phyloP scores from a whole-genome alignment of 2,888 invertebrate genomes.

The Ichneumoninae sp. region DNA sequence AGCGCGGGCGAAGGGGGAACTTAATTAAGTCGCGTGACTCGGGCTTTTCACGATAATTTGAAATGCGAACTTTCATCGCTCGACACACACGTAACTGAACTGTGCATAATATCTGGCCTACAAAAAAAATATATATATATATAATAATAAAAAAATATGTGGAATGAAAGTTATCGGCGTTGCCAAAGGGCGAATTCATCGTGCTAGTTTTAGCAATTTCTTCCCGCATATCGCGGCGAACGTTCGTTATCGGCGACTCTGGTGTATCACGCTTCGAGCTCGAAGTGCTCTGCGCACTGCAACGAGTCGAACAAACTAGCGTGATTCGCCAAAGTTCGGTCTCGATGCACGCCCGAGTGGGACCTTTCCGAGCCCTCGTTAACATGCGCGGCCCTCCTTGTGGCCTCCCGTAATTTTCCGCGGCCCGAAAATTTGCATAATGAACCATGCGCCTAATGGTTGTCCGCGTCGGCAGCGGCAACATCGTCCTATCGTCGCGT shows the following conservation, averaged over 20 bases:
- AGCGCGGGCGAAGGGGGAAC: no score
- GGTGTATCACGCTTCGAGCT: background rate
- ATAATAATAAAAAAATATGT: background rate
- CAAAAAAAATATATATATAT: background rate
- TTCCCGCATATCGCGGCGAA: no score
- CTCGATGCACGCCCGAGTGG: background rate
- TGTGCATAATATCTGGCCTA: background rate
- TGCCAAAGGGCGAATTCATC: background rate
- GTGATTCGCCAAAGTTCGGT: slow-evolving; percentile 50
- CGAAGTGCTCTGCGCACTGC: background rate
- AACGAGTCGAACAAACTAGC: slow-evolving; percentile 18
- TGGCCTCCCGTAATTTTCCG: slow-evolving; percentile 31
- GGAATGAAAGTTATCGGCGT: background rate
- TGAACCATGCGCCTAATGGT: slow-evolving; percentile 43
- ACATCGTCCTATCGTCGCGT: slow-evolving; percentile 21
- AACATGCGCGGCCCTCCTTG: slow-evolving; percentile 36
- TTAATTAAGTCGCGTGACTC: slow-evolving; percentile 47
- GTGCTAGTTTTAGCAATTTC: background rate
- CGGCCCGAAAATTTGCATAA: slow-evolving; percentile 52
- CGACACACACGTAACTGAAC: background rate
- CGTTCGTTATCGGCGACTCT: background rate
- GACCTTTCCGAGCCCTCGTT: slow-evolving; percentile 16
- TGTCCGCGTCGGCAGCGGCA: slow-evolving; percentile 32
- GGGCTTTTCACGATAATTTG: slow-evolving; percentile 27
- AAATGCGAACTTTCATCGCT: slow-evolving; percentile 1